phyloP scores from a whole-genome alignment of 2,888 invertebrate species.

The Dromius quadrimaculatus region DNA sequence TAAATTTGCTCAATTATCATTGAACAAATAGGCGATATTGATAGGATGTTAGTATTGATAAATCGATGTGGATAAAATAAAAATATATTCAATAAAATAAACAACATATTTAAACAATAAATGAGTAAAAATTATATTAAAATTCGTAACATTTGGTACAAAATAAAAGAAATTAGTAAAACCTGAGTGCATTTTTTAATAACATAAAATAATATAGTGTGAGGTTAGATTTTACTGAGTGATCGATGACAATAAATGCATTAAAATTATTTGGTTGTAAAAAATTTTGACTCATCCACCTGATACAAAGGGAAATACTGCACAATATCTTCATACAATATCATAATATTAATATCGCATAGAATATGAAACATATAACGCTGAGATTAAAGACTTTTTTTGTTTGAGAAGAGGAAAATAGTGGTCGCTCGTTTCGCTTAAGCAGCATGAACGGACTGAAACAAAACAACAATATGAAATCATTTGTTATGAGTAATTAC shows the following conservation, averaged over 20 bases:
- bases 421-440: slow-evolving; percentile 53
- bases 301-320: slow-evolving; percentile 28
- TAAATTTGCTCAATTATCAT: background rate
- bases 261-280: slow-evolving; percentile 10
- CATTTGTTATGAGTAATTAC: slow-evolving; percentile 29
- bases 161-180: slow-evolving; percentile 7
- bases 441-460: slow-evolving; percentile 62
- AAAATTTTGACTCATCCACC: slow-evolving; percentile 46
- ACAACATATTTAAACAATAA: slow-evolving; percentile 5
- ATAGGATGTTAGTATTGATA: slow-evolving; percentile 3
- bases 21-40: slow-evolving; percentile 11
- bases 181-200: slow-evolving; percentile 8
- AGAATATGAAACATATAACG: slow-evolving; percentile 50
- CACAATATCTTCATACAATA: slow-evolving; percentile 41
- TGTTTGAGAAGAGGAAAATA: slow-evolving; percentile 43
- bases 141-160: slow-evolving; percentile 17
- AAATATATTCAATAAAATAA: slow-evolving; percentile 33
- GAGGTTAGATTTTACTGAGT: too few species aligned
- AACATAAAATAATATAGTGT: background rate
- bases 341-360: slow-evolving; percentile 42
- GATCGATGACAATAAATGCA: too few species aligned
- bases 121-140: background rate
- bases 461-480: slow-evolving; percentile 54
- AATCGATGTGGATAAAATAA: slow-evolving; percentile 9
- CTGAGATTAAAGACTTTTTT: slow-evolving; percentile 37